Base-by-base conservation (phyloP, 2,797 vertebrate genomes). In the Syngnathus rostellatus region DNA sequence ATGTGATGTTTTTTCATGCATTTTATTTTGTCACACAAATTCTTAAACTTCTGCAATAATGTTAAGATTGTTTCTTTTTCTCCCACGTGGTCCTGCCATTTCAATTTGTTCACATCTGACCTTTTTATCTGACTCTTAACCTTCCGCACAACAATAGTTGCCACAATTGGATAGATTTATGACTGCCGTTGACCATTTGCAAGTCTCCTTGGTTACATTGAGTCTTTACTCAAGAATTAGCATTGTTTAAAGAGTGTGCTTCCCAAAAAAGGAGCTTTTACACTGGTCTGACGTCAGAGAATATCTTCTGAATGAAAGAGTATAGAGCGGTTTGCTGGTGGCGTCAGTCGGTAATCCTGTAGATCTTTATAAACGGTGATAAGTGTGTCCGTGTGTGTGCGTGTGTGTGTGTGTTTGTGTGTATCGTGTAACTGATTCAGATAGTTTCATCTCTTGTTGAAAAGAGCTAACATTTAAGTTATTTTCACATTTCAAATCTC, bases 231-330 rank as follows among this genome's bases (percentile, higher is more conserved):
- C 69, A 83, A 73, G 85, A 87, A 85, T 84, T 82, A 74, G 79
- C 83, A 79, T 77, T 69, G 70, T 85, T 82, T 83, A 77, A 82
- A 78, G 77, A 79, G 78, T 72, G 64, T 8, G 62, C 41, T 16
- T 65, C 69, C 69, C 43, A 82, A 78, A 83, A 31, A 83, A 79
- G 74, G 75, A 77, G 67, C 75, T 69, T 77, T 84, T 67, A 74
- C 65, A 65, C 62, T 8, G 54, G 55, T 43, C 71, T 88, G 86
- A 91, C 87, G 86, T 89, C 88, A 89, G 78, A 82, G 76, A 74
- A 71, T 78, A 74, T 78, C 31, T 70, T 72, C 14, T 76, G 67
- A 83, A 84, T 81, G 70, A 74, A 57, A 57, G 55, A 57, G 55
- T 57, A 57, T 57, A 14, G 17, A 37, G 55, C 37, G 14, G 14